Conservation (phyloP, 2,113 vertebrate genomes). For the Atrichornis clamosus region DNA sequence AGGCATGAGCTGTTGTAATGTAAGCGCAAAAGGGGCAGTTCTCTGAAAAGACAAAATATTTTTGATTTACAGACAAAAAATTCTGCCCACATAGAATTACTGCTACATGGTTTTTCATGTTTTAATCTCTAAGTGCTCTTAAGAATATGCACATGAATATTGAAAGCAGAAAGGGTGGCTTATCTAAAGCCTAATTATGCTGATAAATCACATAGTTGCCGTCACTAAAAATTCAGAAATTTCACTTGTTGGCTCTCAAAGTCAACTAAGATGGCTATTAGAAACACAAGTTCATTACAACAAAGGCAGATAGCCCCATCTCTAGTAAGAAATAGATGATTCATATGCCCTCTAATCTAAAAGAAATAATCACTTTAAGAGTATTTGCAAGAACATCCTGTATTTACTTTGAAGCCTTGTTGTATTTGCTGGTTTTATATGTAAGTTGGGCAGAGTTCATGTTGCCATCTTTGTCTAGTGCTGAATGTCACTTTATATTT, state of each 20-base stretch:
- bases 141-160: background rate
- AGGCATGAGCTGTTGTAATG: background rate
- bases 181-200: background rate
- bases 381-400: background rate
- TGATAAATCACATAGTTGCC: background rate
- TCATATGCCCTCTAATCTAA: background rate
- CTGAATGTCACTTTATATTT: background rate
- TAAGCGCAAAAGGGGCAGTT: fast-evolving
- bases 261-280: background rate
- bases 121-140: background rate
- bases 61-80: background rate
- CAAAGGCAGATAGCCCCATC: background rate
- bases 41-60: background rate
- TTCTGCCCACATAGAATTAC: background rate
- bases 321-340: background rate
- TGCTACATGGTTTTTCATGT: background rate
- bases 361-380: background rate
- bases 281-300: background rate
- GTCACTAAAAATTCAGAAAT: background rate
- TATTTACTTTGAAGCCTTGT: background rate
- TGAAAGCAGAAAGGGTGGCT: background rate
- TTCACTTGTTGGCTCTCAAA: background rate
- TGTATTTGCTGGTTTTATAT: background rate
- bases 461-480: background rate
- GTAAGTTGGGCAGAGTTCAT: background rate